Evolutionary conservation across 1,140 invertebrate genomes (phyloP).

Genomic region (Portunus trituberculatus): DNA sequence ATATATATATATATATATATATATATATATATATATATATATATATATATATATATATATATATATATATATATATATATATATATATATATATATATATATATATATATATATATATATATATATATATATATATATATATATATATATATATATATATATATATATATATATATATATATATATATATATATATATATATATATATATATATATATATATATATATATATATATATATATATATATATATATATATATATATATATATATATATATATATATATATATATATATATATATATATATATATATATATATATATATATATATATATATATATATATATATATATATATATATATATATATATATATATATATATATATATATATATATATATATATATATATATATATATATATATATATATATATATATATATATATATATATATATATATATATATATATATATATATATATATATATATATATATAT

Average conservation of each 20-base stretch:
- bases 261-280: slow-evolving; percentile 60
- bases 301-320: slow-evolving; percentile 31
- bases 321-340: slow-evolving; percentile 59
- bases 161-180: slow-evolving; percentile 48
- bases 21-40: slow-evolving; percentile 57
- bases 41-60: slow-evolving; percentile 47
- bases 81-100: slow-evolving; percentile 57
- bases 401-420: slow-evolving; percentile 44
- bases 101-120: slow-evolving; percentile 46
- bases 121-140: slow-evolving; percentile 36
- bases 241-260: slow-evolving; percentile 36
- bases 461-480: slow-evolving; percentile 36
- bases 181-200: slow-evolving; percentile 35
- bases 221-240: slow-evolving; percentile 43
- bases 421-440: slow-evolving; percentile 37
- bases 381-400: slow-evolving; percentile 60
- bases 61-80: slow-evolving; percentile 38
- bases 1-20: slow-evolving; percentile 36
- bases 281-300: slow-evolving; percentile 48
- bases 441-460: slow-evolving; percentile 59
- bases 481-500: slow-evolving; percentile 43
- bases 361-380: slow-evolving; percentile 40
- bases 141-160: slow-evolving; percentile 59
- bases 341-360: slow-evolving; percentile 40
- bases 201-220: slow-evolving; percentile 57